A percentile compares a stretch with the other conserved stretches of the same genome.
These are phyloP conservation scores for Mesorhabditis spiculigera DNA, from an alignment of 2,888 invertebrate genomes.

Conservation along the genomic window DNA sequence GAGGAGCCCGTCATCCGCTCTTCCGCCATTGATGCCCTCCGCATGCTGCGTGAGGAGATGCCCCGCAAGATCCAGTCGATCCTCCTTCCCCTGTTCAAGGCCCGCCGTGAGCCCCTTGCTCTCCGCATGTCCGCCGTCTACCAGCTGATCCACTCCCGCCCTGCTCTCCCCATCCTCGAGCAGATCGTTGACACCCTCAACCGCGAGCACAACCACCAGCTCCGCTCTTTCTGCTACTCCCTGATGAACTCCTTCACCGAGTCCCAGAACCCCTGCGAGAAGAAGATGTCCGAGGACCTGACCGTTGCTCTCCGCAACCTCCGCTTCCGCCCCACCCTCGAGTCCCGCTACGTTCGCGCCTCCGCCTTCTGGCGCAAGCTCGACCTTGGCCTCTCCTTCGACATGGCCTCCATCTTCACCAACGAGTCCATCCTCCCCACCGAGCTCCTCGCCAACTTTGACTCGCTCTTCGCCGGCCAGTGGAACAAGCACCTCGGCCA, in stretches of 20 bases:
- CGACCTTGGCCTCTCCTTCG: constrained; percentile 28
- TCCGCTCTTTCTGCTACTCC: constrained; percentile 43
- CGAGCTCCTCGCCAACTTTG: constrained; percentile 38
- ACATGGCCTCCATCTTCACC: constrained; percentile 40
- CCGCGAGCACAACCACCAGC: constrained; percentile 40
- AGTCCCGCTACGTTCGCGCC: constrained; percentile 28
- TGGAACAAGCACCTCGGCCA: constrained; percentile 35
- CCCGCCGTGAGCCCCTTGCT: constrained; percentile 38
- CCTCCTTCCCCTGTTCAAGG: constrained; percentile 49
- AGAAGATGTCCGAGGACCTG: constrained; percentile 15
- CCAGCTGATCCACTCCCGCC: constrained; percentile 40
- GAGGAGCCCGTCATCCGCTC: constrained; percentile 37
- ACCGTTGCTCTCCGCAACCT: constrained; percentile 23
- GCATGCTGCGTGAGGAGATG: constrained; percentile 20
- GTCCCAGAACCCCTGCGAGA: constrained; percentile 39
- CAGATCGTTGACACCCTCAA: constrained; percentile 37
- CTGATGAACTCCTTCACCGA: constrained; percentile 37
- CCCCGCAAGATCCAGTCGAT: constrained; percentile 45
- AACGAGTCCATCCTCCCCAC: constrained; percentile 39
- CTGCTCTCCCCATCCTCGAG: constrained; percentile 39
- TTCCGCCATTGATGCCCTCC: constrained; percentile 51
- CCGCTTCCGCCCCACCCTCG: constrained; percentile 23
- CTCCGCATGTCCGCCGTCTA: constrained; percentile 46
- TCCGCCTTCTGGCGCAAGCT: constrained; percentile 31
- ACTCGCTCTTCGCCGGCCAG: constrained; percentile 41